Base-by-base conservation (phyloP, 2,797 vertebrate genomes). In the Alectoris magna region DNA sequence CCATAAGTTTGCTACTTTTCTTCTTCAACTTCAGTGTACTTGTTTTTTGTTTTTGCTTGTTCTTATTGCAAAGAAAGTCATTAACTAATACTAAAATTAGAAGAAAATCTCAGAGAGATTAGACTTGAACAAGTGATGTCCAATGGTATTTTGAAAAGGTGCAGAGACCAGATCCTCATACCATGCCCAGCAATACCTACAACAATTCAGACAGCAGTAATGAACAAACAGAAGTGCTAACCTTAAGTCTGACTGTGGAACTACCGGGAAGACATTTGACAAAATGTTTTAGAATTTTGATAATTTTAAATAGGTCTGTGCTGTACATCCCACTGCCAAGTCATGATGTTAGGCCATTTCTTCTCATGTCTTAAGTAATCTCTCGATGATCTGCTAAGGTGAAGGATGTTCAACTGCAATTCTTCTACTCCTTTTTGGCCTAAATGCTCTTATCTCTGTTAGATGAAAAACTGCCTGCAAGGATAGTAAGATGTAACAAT, bases 141-240 rank as follows among this genome's bases (percentile, higher is more conserved):
- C 59, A 39, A 15, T 27, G 17, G 2, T 27, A 0, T 49, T 51
- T 74, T 41, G 31, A 58, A 11, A 53, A 6, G 27, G 59, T 51
- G 19, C 14, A 44, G 19, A 73, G 7, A 31, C 1, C 2, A 1
- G 3, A 26, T 2, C 5, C 4, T 73, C 18, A 48, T 6, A 34
- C 9, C 10, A 23, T 29, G 2, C 14, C 21, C 6, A 6, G 7
- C 0, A 1, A 21, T 31, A 21, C 16, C 6, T 27, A 6, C 44
- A 56, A 38, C 10, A 44, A 8, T 41, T 83, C 43, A 92, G 22
- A 44, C 2, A 71, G 3, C 2, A 59, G 6, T 43, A 49, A 58
- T 36, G 22, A 88, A 29, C 46, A 88, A 86, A 60, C 3, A 34
- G 24, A 73, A 58, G 5, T 74, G 9, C 3, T 77, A 48, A 27